phyloP scores from a whole-genome alignment of 2,113 vertebrate genomes.

The Colinus virginianus region DNA sequence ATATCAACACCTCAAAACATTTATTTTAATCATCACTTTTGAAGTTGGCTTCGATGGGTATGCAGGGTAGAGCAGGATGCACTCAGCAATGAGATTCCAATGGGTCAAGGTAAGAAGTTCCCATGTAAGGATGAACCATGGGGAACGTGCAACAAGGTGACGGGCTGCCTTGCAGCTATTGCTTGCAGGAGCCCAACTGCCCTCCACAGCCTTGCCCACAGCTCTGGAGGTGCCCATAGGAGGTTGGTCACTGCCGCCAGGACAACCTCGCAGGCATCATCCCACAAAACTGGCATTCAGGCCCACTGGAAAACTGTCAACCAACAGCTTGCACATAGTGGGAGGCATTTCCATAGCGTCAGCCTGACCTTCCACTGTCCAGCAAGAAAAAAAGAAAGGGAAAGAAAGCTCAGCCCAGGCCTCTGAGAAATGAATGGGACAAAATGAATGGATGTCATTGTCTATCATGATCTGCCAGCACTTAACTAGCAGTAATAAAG shows the following conservation, averaged over 20 bases:
- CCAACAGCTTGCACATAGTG: background rate
- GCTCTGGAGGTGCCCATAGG: background rate
- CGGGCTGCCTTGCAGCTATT: background rate
- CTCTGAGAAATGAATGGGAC: conserved; percentile 22
- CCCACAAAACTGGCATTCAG: background rate
- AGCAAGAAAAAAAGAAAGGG: background rate
- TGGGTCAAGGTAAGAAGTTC: background rate
- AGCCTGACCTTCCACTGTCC: conserved; percentile 41
- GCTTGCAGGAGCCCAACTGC: accelerated
- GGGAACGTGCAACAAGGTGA: background rate
- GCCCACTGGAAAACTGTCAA: background rate
- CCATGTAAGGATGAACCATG: background rate
- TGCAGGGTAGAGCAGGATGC: background rate
- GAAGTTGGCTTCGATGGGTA: background rate
- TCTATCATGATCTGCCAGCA: conserved; percentile 15
- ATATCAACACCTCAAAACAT: background rate
- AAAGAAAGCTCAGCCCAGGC: conserved; percentile 22
- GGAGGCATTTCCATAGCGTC: conserved; percentile 1
- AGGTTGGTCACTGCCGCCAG: accelerated
- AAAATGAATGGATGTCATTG: conserved; percentile 68
- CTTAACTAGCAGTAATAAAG: background rate
- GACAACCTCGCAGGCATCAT: background rate
- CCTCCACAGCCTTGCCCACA: background rate
- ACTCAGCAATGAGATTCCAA: background rate
- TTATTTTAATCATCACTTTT: background rate